phyloP scores from a whole-genome alignment of 2,113 vertebrate genomes.

The Ciconia maguari region DNA sequence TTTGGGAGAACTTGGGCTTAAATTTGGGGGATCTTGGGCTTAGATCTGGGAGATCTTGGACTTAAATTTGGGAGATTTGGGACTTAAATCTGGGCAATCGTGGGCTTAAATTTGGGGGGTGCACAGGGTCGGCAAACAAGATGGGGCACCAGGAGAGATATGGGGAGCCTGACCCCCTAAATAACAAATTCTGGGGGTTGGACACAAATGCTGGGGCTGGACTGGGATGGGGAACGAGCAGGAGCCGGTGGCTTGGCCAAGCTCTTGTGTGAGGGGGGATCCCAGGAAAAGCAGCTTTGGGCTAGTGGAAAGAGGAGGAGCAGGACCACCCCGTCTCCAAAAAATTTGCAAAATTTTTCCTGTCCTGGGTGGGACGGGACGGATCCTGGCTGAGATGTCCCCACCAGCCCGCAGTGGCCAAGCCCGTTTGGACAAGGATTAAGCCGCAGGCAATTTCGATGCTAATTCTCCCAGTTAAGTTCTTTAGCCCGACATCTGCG shows the following conservation, averaged over 20 bases:
- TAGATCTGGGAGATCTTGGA: neutral
- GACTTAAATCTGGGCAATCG: fast-evolving
- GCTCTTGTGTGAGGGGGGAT: neutral
- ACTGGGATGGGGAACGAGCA: fast-evolving
- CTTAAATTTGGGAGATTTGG: neutral
- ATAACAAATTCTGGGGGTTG: neutral
- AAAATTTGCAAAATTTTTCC: neutral
- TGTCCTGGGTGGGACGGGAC: fast-evolving
- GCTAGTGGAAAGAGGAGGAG: neutral
- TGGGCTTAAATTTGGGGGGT: neutral
- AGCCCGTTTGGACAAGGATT: neutral
- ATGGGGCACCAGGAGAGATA: neutral
- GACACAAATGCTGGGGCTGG: neutral
- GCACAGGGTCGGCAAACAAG: fast-evolving
- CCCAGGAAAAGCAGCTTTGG: neutral
- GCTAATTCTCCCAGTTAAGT: neutral
- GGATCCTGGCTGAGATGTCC: neutral
- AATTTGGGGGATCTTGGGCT: fast-evolving
- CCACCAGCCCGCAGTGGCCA: neutral
- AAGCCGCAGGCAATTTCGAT: neutral
- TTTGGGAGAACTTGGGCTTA: too few species aligned
- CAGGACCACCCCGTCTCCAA: fast-evolving
- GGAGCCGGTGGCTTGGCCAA: neutral
- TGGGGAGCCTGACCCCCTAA: neutral
- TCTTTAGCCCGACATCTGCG: neutral